Evolutionary conservation across 1,140 invertebrate species (phyloP).

Genomic region (Drosophila biarmipes): DNA sequence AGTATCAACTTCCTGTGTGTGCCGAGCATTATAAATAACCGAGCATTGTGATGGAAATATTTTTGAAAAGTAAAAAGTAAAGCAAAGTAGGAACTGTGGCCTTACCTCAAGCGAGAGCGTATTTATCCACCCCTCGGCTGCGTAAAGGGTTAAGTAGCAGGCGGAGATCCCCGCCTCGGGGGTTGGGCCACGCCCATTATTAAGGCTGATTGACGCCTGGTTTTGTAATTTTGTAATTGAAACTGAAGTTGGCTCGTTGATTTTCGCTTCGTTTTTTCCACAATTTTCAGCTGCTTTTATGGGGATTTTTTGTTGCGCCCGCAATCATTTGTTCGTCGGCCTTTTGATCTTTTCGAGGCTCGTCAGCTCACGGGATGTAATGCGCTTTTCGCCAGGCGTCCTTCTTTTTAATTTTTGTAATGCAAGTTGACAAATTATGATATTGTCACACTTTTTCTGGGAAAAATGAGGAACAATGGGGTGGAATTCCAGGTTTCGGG

Average conservation of each 20-base stretch:
- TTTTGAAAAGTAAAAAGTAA: constrained; percentile 27
- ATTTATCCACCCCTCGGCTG: constrained; percentile 43
- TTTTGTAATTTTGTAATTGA: constrained; percentile 83
- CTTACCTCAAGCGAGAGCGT: constrained; percentile 38
- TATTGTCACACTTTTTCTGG: constrained; percentile 41
- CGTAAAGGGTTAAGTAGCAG: constrained; percentile 77
- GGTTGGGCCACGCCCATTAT: constrained; percentile 76
- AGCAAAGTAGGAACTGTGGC: constrained; percentile 55
- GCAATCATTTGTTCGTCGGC: constrained; percentile 79
- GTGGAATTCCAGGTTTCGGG: neutral
- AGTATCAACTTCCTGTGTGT: constrained; percentile 77
- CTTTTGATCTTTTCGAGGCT: constrained; percentile 78
- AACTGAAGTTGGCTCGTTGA: constrained; percentile 72
- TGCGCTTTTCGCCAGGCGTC: constrained; percentile 27
- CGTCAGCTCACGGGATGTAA: constrained; percentile 48
- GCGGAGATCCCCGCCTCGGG: constrained; percentile 30
- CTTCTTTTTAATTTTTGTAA: constrained; percentile 69
- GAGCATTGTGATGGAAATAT: constrained; percentile 64
- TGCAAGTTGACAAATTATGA: constrained; percentile 73
- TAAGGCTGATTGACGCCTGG: constrained; percentile 81
- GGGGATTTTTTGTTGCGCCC: constrained; percentile 34
- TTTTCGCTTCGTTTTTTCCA: constrained; percentile 48
- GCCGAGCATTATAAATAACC: constrained; percentile 63
- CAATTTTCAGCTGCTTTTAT: constrained; percentile 56
- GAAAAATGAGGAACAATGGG: neutral